Base-by-base conservation (phyloP, 2,797 vertebrate species). In the Morelia viridis region DNA sequence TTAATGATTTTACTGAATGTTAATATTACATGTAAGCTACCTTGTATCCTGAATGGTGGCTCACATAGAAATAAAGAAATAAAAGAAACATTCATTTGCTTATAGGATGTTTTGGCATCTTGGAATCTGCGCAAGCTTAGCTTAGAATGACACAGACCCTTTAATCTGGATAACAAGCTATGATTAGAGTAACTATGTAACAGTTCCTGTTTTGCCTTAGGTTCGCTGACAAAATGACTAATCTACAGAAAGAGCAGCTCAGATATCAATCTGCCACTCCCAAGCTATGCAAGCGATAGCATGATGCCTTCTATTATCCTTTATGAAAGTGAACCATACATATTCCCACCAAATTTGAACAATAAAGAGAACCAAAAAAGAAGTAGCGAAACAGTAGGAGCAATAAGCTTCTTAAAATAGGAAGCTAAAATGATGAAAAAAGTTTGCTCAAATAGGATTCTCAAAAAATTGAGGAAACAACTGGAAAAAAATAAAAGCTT, bases 321-420 rank as follows among this genome's bases (percentile, higher is more conserved):
- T 87, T 89, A 61, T 89, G 92, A 92, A 92, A 90, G 64, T 62
- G 91, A 35, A 90, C 62, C 50, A 94, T 88, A 56, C 26, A 71
- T 94, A 53, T 91, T 87, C 26, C 87, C 76, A 65, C 0, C 89
- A 94, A 46, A 35, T 68, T 85, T 90, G 56, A 68, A 5, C 64
- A 89, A 93, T 41, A 93, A 86, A 89, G 89, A 68, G 83, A 92
- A 93, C 53, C 68, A 83, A 93, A 92, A 68, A 94, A 46, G 58
- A 89, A 89, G 46, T 71, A 90, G 85, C 76, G 57, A 76, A 80
- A 87, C 46, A 62, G 86, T 58, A 94, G 85, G 24, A 93, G 87
- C 46, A 95, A 87, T 53, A 53, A 87, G 92, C 90, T 35, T 93
- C 92, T 92, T 94, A 91, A 95, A 94, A 89, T 89, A 93, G 76